Evolutionary conservation across 2,888 invertebrate genomes (phyloP).

Genomic region (Agrotis exclamationis): DNA sequence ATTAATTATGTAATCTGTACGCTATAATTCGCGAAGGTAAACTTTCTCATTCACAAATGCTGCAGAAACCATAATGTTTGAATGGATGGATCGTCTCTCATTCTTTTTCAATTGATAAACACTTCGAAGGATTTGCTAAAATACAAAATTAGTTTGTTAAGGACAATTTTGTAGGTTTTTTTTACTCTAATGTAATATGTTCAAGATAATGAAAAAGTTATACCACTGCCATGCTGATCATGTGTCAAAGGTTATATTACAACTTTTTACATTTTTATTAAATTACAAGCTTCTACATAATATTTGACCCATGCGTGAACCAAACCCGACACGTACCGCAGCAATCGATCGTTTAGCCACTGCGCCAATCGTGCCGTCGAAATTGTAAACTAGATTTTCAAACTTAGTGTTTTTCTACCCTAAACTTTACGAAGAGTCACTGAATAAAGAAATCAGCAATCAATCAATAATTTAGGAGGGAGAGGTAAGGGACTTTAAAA

Average conservation of each 20-base stretch:
- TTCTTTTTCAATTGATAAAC: not conserved
- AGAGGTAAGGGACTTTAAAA: too few relatives aligned
- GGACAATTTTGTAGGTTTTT: not conserved
- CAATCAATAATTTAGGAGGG: too few relatives aligned
- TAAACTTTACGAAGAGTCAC: too few relatives aligned
- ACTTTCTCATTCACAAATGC: not conserved
- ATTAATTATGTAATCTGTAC: constrained; percentile 26
- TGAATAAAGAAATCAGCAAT: too few relatives aligned
- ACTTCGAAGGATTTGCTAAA: not conserved
- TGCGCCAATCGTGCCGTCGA: too few relatives aligned
- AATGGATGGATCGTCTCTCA: not conserved
- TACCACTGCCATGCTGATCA: not conserved
- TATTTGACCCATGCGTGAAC: too few relatives aligned
- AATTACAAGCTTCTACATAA: constrained; percentile 4
- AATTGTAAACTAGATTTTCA: too few relatives aligned
- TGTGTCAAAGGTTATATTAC: constrained; percentile 1
- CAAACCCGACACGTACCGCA: too few relatives aligned
- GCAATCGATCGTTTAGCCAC: too few relatives aligned
- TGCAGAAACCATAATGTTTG: not conserved
- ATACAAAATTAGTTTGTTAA: not conserved
- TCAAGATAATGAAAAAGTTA: not conserved
- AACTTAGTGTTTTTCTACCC: too few relatives aligned
- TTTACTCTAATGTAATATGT: not conserved
- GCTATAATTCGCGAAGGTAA: constrained; percentile 1
- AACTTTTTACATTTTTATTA: not conserved